Evolutionary conservation across 1,140 invertebrate species (phyloP), one percentile per base, ranked within the genome.

Genomic region (Dryas iulia): DNA sequence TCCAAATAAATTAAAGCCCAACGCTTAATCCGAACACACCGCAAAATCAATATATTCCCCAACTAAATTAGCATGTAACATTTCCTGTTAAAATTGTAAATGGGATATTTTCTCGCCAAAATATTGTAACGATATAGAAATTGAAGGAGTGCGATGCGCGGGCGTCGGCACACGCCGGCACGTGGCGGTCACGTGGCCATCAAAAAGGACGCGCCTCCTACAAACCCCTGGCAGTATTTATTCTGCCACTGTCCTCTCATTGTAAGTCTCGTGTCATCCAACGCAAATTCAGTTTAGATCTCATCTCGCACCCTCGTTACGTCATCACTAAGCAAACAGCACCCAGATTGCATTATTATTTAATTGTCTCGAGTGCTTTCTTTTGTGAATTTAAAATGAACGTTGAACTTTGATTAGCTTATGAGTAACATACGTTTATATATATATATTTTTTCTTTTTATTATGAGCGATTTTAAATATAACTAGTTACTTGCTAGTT

Each of bases 41-140:
- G 30, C 79, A 77, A 81, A 85, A 89, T 89, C 85, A 89, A 89
- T 89, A 82, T 80, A 78, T 78, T 70, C 78, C 77, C 72, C 69
- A 77, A 83, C 73, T 73, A 89, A 90, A 90, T 90, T 90, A 89
- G 86, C 86, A 86, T 90, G 86, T 89, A 90, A 89, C 89, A 82
- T 85, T 88, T 84, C 88, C 86, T 84, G 81, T 81, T 87, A 69
- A 78, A 88, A 85, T 90, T 86, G 87, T 87, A 86, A 87, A 87
- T 79, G 78, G 69, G 77, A 79, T 68, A 69, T 76, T 65, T 64
- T 82, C 82, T 66, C 69, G 73, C 74, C 69, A 81, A 80, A 87
- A 82, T 75, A 74, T 79, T 77, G 75, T 75, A 57, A 47, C 59
- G 59, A 73, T 66, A 75, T 73, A 76, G 73, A 68, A 71, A 74